Percentiles rank a stretch among this genome's conserved stretches.
These are phyloP conservation scores for Menura novaehollandiae DNA, from an alignment of 2,113 vertebrate genomes.

Conservation along the genomic window DNA sequence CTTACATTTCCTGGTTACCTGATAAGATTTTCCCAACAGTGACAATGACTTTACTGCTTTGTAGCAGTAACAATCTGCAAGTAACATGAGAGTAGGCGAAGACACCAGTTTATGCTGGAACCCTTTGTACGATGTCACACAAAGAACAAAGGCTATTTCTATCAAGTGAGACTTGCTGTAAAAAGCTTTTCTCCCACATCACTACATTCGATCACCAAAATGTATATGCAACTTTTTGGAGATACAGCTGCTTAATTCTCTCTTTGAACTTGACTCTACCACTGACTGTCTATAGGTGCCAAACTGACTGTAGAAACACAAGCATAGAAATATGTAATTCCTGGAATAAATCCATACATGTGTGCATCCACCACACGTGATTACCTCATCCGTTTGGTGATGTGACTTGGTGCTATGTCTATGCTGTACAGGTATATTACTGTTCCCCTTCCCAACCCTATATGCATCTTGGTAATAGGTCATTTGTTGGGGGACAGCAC, in stretches of 20 bases:
- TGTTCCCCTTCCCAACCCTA: neutral
- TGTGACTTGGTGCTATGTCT: neutral
- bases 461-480: neutral
- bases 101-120: neutral
- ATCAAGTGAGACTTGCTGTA: neutral
- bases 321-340: neutral
- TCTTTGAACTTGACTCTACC: neutral
- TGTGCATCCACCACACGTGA: rapidly evolving
- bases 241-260: neutral
- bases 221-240: neutral
- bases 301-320: neutral
- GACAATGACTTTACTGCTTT: neutral
- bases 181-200: neutral
- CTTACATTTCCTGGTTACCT: neutral
- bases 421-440: neutral
- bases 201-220: neutral
- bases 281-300: neutral
- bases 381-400: neutral
- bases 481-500: neutral
- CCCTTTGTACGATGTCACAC: neutral
- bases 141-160: neutral
- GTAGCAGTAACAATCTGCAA: neutral
- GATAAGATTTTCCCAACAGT: neutral
- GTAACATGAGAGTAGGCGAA: neutral
- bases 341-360: neutral